Evolutionary conservation across 1,140 invertebrate genomes (phyloP).

Genomic region (Acromyrmex heyeri): DNA sequence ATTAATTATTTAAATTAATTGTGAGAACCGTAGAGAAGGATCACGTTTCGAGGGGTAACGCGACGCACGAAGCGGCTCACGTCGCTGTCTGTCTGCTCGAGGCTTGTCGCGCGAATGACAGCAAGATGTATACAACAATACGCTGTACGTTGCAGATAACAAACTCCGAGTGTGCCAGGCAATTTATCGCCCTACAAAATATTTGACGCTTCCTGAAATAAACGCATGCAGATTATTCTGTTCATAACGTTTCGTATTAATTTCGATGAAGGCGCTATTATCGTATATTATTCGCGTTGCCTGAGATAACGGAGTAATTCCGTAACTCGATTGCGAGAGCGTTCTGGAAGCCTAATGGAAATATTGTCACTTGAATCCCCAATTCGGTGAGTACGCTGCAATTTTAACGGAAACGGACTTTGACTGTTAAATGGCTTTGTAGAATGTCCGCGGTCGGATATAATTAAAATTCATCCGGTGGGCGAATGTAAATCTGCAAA

Average conservation of each 20-base stretch:
- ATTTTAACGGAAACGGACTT: slow-evolving; percentile 40
- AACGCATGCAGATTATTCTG: neutral
- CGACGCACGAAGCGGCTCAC: slow-evolving; percentile 3
- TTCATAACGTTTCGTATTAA: neutral
- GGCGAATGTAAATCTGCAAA: slow-evolving; percentile 38
- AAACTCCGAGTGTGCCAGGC: slow-evolving; percentile 16
- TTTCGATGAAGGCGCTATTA: neutral
- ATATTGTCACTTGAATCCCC: slow-evolving; percentile 27
- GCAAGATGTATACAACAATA: slow-evolving; percentile 28
- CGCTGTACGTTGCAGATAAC: slow-evolving; percentile 23
- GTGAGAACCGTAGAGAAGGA: neutral
- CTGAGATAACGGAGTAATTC: slow-evolving; percentile 4
- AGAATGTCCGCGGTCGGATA: slow-evolving; percentile 12
- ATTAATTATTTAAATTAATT: slow-evolving; percentile 16
- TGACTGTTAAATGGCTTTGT: slow-evolving; percentile 41
- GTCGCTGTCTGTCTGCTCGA: slow-evolving; percentile 17
- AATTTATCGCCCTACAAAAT: slow-evolving; percentile 17
- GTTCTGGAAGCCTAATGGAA: neutral
- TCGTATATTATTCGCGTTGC: neutral
- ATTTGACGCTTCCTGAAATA: slow-evolving; percentile 3
- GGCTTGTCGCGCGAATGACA: slow-evolving; percentile 24
- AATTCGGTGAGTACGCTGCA: neutral
- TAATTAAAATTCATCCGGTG: slow-evolving; percentile 47
- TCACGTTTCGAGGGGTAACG: slow-evolving; percentile 21
- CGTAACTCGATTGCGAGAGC: slow-evolving; percentile 10